Evolutionary conservation across 2,888 invertebrate species (phyloP).

Genomic region (Uloborus plumipes): DNA sequence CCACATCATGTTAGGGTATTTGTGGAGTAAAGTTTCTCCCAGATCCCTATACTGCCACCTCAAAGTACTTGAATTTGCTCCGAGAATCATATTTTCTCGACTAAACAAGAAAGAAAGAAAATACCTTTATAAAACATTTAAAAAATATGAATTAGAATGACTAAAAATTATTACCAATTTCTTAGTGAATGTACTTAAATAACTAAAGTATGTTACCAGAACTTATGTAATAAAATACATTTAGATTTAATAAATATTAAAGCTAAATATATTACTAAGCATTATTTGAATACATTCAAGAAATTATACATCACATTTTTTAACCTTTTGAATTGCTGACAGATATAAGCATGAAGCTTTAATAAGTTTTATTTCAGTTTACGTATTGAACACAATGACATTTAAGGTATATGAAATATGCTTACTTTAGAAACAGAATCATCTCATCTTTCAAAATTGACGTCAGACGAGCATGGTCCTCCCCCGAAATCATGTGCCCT

Average conservation of each 20-base stretch:
- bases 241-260: too few species aligned
- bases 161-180: too few species aligned
- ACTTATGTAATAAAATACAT: too few species aligned
- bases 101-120: neutral
- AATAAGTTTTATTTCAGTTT: too few species aligned
- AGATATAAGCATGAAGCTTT: too few species aligned
- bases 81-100: neutral
- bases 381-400: too few species aligned
- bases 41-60: slow-evolving; percentile 3
- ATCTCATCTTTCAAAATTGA: neutral
- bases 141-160: too few species aligned
- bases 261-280: too few species aligned
- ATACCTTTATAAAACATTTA: neutral
- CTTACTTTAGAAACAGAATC: neutral
- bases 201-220: neutral
- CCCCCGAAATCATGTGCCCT: neutral
- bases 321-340: too few species aligned
- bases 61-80: neutral
- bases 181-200: neutral
- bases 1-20: slow-evolving; percentile 4
- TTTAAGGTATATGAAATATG: neutral
- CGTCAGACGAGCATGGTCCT: neutral
- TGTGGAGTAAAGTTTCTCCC: neutral
- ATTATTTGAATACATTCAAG: too few species aligned
- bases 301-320: too few species aligned